Evolutionary conservation across 2,888 invertebrate species (phyloP).

Genomic region (Pinctada fucata): DNA sequence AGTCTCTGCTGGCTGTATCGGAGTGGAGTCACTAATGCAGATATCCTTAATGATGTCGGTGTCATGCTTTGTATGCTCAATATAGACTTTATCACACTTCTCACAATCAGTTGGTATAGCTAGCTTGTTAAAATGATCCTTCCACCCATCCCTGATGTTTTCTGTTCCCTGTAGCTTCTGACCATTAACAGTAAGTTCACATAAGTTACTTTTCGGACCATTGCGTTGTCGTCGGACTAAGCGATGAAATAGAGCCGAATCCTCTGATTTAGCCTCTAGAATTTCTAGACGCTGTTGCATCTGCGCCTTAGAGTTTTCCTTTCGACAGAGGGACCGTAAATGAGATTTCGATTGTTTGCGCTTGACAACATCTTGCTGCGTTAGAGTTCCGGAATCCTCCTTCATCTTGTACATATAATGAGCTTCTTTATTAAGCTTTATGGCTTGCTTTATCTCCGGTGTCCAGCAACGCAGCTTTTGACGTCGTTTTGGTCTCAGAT

Average conservation of each 20-base stretch:
- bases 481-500: too few species aligned
- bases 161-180: background rate
- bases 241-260: background rate
- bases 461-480: too few species aligned
- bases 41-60: too few species aligned
- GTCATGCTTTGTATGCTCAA: too few species aligned
- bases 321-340: background rate
- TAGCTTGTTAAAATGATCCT: background rate
- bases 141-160: background rate
- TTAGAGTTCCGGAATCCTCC: too few species aligned
- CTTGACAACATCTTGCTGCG: too few species aligned
- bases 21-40: too few species aligned
- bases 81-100: background rate
- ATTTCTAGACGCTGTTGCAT: background rate
- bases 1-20: too few species aligned
- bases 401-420: too few species aligned
- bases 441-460: too few species aligned
- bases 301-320: background rate
- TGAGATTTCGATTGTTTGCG: background rate
- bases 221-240: background rate
- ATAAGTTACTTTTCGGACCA: background rate
- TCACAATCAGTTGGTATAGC: background rate
- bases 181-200: background rate
- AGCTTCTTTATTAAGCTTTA: too few species aligned
- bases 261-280: background rate